Base-by-base conservation (phyloP, 1,140 invertebrate species). In the Drosophila seguyi region DNA sequence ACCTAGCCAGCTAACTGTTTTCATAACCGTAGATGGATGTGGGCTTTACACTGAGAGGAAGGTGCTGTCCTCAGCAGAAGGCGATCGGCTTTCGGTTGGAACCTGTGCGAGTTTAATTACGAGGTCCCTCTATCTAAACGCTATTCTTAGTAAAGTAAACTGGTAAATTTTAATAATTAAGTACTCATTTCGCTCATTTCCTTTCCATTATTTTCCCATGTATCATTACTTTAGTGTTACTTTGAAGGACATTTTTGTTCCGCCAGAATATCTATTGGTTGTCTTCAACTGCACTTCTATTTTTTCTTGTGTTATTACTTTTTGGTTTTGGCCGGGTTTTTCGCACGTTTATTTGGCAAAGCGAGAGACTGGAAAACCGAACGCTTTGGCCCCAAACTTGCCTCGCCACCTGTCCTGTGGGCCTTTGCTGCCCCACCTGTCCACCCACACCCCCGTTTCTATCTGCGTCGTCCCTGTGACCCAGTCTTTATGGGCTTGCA, bases 401-500 rank as follows among this genome's bases (percentile, higher is more conserved):
- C 59, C 41, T 36, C 63, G 59, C 50, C 57, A 53, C 25, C 36
- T 71, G 34, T 41, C 31, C 58, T 29, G 11, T 14, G 5, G 29
- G 25, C 14, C 22, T 20, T 44, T 44, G 36, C 58, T 22, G n/a
- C 25, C 25, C 7, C 41, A 44, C 55, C 41, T 57, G 27, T 18
- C 29, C 31, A 13, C 31, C 16, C 10, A 7, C 22, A 47, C 7
- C 34, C 16, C 27, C 6, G 20, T 31, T 47, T 2, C 20, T 53
- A 36, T 34, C 31, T 38, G 20, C 55, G 41, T 25, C 11, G 7
- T 58, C 38, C 50, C 16, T 31, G 36, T 42, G 41, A 34, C 59
- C 22, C 47, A 44, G 73, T 73, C 85, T 75, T 82, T 79, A 79
- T 76, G 71, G 74, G 53, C 47, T 72, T 71, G 61, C 83, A 79